These are phyloP conservation scores for Stenchaetothrips biformis DNA, from an alignment of 2,888 invertebrate species.

Conservation along the genomic window DNA sequence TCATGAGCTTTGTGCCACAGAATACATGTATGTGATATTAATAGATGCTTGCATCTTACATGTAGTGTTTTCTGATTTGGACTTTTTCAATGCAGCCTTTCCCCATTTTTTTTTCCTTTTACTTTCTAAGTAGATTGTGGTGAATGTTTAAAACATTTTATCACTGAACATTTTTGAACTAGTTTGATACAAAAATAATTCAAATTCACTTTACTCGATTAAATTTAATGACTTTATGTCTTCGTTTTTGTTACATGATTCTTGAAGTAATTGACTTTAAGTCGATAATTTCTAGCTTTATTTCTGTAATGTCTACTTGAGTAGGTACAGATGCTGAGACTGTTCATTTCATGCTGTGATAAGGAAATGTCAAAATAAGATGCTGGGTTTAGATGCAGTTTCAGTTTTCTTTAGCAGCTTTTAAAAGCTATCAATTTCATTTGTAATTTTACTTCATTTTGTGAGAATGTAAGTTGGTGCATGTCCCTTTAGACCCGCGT, in stretches of 20 bases:
- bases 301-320: not conserved
- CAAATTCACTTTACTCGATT: not conserved
- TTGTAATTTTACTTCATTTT: not conserved
- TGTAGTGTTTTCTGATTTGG: not conserved
- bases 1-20: not conserved
- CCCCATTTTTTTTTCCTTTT: too few species aligned
- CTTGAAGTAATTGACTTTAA: not conserved
- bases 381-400: not conserved
- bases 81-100: not conserved
- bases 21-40: slow-evolving; percentile 1
- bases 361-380: slow-evolving; percentile 13
- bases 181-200: too few species aligned
- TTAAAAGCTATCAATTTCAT: not conserved
- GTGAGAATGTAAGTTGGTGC: not conserved
- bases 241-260: not conserved
- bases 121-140: too few species aligned
- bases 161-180: too few species aligned
- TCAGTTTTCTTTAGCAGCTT: not conserved
- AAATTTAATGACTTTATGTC: not conserved
- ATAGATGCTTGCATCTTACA: not conserved
- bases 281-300: slow-evolving; percentile 1
- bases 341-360: slow-evolving; percentile 6
- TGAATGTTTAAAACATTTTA: too few species aligned
- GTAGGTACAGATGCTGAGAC: not conserved
- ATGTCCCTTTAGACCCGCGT: too few species aligned